Base-by-base conservation (phyloP, 2,113 vertebrate genomes). In the Rhinoderma darwinii region DNA sequence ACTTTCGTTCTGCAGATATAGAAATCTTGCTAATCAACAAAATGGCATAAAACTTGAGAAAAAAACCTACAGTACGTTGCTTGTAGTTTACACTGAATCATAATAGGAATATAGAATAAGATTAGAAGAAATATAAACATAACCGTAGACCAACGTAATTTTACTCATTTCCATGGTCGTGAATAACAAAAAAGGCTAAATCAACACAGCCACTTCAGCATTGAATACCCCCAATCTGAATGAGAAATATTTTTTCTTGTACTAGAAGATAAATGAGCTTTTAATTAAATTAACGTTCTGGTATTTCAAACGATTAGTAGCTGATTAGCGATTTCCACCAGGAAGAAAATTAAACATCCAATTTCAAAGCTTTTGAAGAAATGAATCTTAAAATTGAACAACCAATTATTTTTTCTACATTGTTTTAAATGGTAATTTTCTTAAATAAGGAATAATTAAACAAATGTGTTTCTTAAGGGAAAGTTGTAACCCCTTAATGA, bases 291-390 rank as follows among this genome's bases (percentile, higher is more conserved):
- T 15, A 74, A 73, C 59, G 25, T 25, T 39, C 22, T 72, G 25
- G 47, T 56, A 84, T 84, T 84, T 84, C 20, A 84, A 27, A 74
- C 75, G 83, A 84, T 84, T 84, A 84, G 70, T 30, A 43, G 50
- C 51, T 84, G 68, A 84, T 84, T 84, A 59, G 30, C 66, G 17
- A 83, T 73, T 54, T 74, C 39, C 70, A 54, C 22, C 32, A 43
- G 11, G 50, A 84, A 59, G 50, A 75, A 75, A 84, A 84, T 73
- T 59, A 84, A 74, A 75, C 50, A 75, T 75, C 68, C 51, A 41
- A 35, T 84, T 84, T 54, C 37, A 75, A 84, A 84, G 82, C 68
- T 11, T 75, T 43, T 74, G 30, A 73, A 83, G 82, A 73, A 51
- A 4, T 37, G 18, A 12, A 83, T 27, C 20, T n/a, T 11, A 83